Evolutionary conservation across 1,140 invertebrate genomes (phyloP), one percentile per base, ranked within the genome.

Genomic region (Meteorus sp.): DNA sequence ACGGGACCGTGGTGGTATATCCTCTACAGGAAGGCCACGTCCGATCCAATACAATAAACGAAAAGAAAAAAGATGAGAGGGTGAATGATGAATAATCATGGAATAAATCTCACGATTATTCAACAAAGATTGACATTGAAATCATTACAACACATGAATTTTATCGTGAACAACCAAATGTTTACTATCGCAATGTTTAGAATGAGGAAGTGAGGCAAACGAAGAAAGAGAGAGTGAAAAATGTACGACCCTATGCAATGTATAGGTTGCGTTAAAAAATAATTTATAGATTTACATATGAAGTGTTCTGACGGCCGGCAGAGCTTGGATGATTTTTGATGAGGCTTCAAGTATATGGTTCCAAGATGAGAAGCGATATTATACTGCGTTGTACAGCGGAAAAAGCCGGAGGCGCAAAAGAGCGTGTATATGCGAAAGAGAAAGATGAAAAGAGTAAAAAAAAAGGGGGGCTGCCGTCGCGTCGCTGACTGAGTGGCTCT

Each of bases 361-460:
- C 29, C 15, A 37, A 9, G 27, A 33, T 31, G 20, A 52, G 27
- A n/a, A n/a, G n/a, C n/a, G n/a, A n/a, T n/a, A n/a, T n/a, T n/a
- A n/a, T n/a, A n/a, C n/a, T n/a, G n/a, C 27, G n/a, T 9, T 33
- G 17, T 17, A 31, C 27, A 22, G 27, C 29, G 27, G 50, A 52
- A 52, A 37, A 52, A 52, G 50, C 50, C 50, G 29, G 50, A 52
- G 50, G 50, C 50, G 50, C n/a, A n/a, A n/a, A n/a, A n/a, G n/a
- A n/a, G n/a, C n/a, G n/a, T n/a, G n/a, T n/a, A n/a, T n/a, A n/a
- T n/a, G n/a, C n/a, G n/a, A n/a, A n/a, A n/a, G n/a, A n/a, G n/a
- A n/a, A n/a, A n/a, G n/a, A n/a, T n/a, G n/a, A n/a, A n/a, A n/a
- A n/a, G n/a, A n/a, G n/a, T n/a, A n/a, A 52, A 31, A 52, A 31